A percentile compares a stretch with the other conserved stretches of the same genome.
phyloP scores from a whole-genome alignment of 2,797 vertebrate genomes.

The Atherinosoma microstoma region DNA sequence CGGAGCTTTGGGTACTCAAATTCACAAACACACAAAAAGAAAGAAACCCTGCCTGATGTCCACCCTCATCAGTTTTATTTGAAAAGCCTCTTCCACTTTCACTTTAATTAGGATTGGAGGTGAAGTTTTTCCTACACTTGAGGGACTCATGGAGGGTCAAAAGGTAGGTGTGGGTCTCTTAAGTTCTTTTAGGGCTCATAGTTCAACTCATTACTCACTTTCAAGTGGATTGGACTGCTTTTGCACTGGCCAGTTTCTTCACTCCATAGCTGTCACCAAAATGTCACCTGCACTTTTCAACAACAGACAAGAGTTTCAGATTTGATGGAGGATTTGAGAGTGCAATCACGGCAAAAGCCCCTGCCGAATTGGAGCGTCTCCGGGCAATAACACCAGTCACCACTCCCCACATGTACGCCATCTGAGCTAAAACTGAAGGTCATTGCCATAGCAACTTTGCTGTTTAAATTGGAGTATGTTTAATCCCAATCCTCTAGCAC shows the following conservation, averaged over 20 bases:
- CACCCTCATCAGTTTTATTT: constrained; percentile 75
- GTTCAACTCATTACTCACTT: constrained; percentile 49
- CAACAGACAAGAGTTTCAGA: constrained; percentile 43
- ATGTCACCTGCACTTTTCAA: constrained; percentile 45
- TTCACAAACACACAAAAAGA: constrained; percentile 53
- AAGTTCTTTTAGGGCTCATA: constrained; percentile 50
- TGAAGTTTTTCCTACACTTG: constrained; percentile 36
- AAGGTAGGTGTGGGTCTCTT: constrained; percentile 34
- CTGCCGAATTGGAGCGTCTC: constrained; percentile 33
- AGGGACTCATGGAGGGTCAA: constrained; percentile 15
- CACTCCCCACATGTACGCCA: constrained; percentile 37
- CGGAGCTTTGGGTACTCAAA: constrained; percentile 48
- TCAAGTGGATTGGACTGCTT: constrained; percentile 22
- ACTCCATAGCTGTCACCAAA: constrained; percentile 13
- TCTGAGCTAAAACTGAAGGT: constrained; percentile 78
- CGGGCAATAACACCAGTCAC: constrained; percentile 60
- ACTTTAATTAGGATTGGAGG: constrained; percentile 65
- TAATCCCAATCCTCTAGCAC: constrained; percentile 81
- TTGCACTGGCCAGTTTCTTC: background rate
- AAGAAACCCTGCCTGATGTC: constrained; percentile 59
- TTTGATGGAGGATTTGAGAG: constrained; percentile 67
- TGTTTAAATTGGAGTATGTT: constrained; percentile 78
- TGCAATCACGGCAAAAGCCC: constrained; percentile 60
- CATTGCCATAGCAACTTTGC: constrained; percentile 81
- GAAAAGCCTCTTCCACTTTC: constrained; percentile 61